Evolutionary conservation across 1,140 invertebrate genomes (phyloP).

Genomic region (Brachionus sp.): DNA sequence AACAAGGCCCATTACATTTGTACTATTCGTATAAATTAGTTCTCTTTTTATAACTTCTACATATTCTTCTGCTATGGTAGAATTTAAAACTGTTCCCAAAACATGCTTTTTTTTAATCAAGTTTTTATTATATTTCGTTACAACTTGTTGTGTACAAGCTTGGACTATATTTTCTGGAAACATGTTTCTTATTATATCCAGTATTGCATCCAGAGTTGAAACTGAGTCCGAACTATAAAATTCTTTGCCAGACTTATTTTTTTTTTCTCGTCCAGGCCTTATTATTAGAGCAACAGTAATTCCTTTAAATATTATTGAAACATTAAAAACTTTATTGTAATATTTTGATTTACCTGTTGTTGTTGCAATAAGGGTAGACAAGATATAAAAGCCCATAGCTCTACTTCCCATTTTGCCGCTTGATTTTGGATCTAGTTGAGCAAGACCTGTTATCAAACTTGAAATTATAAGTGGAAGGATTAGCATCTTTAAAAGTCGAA

Average conservation of each 20-base stretch:
- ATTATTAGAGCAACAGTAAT: neutral
- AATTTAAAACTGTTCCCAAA: neutral
- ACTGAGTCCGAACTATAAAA: neutral
- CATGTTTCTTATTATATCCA: constrained; percentile 54
- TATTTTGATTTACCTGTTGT: neutral
- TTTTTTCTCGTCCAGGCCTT: constrained; percentile 39
- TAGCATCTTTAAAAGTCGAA: constrained; percentile 62
- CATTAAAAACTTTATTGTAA: no score
- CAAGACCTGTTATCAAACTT: constrained; percentile 58
- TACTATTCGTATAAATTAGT: constrained; percentile 33
- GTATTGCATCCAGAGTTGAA: constrained; percentile 59
- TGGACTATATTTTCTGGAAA: constrained; percentile 50
- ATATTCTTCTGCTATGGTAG: neutral
- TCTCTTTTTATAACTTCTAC: constrained; percentile 1
- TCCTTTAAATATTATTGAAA: neutral
- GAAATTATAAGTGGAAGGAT: constrained; percentile 62
- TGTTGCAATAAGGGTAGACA: constrained; percentile 61
- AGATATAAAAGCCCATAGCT: constrained; percentile 61
- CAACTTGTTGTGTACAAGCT: constrained; percentile 47
- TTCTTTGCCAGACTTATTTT: no score
- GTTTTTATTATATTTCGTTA: constrained; percentile 19
- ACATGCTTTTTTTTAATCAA: neutral
- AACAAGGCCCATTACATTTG: constrained; percentile 55
- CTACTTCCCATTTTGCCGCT: constrained; percentile 59
- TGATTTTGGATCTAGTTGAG: constrained; percentile 56